These are phyloP conservation scores for Hyposmocoma kahamanoa DNA, from an alignment of 1,140 invertebrate genomes.

Conservation along the genomic window DNA sequence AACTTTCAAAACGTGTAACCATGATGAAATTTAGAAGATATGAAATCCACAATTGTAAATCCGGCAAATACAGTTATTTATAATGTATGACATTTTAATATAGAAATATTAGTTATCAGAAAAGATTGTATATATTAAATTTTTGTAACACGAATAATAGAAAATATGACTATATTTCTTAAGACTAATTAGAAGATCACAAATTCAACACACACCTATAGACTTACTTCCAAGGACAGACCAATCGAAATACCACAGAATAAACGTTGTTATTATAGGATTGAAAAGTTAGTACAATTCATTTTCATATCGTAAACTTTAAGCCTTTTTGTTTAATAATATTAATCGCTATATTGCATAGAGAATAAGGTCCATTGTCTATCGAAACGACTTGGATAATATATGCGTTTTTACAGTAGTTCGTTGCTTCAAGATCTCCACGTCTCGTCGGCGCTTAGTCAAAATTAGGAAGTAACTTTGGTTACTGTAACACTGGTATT, in stretches of 20 bases:
- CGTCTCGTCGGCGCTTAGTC: too few relatives aligned
- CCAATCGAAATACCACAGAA: not conserved
- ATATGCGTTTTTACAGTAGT: too few relatives aligned
- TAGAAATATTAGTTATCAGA: constrained; percentile 54
- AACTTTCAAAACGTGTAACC: constrained; percentile 48
- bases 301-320: not conserved
- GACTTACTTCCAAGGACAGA: constrained; percentile 20
- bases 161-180: constrained; percentile 71
- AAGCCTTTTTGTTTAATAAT: constrained; percentile 1
- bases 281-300: not conserved
- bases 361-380: too few relatives aligned
- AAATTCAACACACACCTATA: constrained; percentile 44
- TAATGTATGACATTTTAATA: constrained; percentile 35
- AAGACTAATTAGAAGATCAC: constrained; percentile 58
- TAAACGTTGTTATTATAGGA: too few relatives aligned
- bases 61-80: constrained; percentile 36
- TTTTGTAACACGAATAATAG: constrained; percentile 61
- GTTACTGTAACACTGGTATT: too few relatives aligned
- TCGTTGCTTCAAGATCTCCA: too few relatives aligned
- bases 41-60: constrained; percentile 39
- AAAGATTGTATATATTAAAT: constrained; percentile 56
- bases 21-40: constrained; percentile 44
- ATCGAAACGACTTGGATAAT: too few relatives aligned
- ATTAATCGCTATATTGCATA: too few relatives aligned
- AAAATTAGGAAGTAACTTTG: too few relatives aligned